These are phyloP conservation scores for Darevskia nairensis DNA, from an alignment of 2,797 vertebrate species.

Conservation along the genomic window DNA sequence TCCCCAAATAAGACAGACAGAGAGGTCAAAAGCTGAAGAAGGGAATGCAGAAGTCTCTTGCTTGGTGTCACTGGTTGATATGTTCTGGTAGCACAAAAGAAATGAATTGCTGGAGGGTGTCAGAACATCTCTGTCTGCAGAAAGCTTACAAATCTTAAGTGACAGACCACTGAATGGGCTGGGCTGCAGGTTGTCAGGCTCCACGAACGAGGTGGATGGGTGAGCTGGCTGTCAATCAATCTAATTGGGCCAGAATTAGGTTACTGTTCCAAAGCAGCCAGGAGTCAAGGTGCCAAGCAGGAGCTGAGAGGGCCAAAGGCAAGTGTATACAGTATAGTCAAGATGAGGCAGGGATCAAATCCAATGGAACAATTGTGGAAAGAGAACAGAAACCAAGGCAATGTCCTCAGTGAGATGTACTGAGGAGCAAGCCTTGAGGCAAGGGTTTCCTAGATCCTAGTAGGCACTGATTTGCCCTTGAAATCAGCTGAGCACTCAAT, in stretches of 20 bases:
- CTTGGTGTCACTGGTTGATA: neutral
- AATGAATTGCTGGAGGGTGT: neutral
- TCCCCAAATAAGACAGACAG: neutral
- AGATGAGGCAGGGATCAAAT: neutral
- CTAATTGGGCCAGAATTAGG: neutral
- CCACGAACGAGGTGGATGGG: neutral
- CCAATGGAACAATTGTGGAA: neutral
- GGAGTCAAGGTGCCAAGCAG: neutral
- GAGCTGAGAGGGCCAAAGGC: neutral
- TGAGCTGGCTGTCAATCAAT: neutral
- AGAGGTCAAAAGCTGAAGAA: neutral
- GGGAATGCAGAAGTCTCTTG: neutral
- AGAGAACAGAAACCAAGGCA: neutral
- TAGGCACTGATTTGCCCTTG: neutral
- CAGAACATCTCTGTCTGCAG: neutral
- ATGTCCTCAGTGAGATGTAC: neutral
- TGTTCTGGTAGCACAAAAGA: neutral
- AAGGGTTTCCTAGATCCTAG: neutral
- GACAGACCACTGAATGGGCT: neutral
- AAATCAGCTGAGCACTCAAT: neutral
- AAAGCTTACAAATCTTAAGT: neutral
- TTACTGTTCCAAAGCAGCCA: neutral
- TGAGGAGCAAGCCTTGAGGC: neutral
- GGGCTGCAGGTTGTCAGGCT: neutral
- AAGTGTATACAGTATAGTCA: neutral